These are phyloP conservation scores for Bombus picipes DNA, from an alignment of 1,140 invertebrate genomes.

Conservation along the genomic window DNA sequence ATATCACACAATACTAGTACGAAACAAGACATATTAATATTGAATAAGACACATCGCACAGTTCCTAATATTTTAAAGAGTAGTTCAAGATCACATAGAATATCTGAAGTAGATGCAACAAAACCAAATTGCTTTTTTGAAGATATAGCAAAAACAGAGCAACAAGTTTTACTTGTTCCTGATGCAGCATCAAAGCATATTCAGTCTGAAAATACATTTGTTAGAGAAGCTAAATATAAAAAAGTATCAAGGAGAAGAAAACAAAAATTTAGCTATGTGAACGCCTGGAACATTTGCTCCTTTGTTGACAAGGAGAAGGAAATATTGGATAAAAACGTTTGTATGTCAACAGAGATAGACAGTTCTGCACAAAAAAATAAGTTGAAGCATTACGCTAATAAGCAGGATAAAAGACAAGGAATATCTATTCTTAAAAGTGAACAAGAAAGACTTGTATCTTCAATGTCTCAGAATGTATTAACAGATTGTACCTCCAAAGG, in stretches of 20 bases:
- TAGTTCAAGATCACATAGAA: constrained; percentile 11
- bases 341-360: background rate
- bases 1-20: background rate
- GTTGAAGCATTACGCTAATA: background rate
- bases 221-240: constrained; percentile 1
- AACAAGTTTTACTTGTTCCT: background rate
- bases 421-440: background rate
- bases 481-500: background rate
- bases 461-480: background rate
- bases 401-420: constrained; percentile 16
- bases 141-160: background rate
- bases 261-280: constrained; percentile 45
- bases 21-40: background rate
- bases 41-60: constrained; percentile 10
- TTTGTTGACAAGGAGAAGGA: constrained; percentile 7
- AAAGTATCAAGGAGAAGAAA: constrained; percentile 53
- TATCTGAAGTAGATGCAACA: background rate
- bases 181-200: background rate
- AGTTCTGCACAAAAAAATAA: background rate
- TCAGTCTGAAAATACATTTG: constrained; percentile 1
- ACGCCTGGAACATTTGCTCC: constrained; percentile 23
- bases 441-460: background rate
- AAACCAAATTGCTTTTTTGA: background rate
- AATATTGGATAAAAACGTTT: background rate
- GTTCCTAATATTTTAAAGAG: constrained; percentile 62